phyloP scores from a whole-genome alignment of 2,113 vertebrate species.

The Gymnorhina tibicen region DNA sequence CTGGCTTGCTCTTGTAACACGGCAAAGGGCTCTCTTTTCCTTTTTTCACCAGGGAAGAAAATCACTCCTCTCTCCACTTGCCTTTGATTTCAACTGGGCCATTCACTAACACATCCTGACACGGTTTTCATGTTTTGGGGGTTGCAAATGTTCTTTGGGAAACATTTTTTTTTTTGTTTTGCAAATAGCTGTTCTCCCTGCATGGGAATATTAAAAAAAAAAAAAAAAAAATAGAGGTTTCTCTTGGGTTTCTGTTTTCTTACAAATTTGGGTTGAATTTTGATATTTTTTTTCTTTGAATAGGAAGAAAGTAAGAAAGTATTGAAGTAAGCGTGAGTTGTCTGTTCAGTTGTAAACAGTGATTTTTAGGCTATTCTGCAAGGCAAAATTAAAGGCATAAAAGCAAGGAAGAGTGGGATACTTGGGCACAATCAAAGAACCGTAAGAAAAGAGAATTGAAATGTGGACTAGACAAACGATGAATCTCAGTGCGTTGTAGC shows the following conservation, averaged over 20 bases:
- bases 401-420: background rate
- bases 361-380: background rate
- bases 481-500: background rate
- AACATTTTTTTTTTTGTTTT: background rate
- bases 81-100: background rate
- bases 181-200: background rate
- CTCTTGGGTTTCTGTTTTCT: background rate
- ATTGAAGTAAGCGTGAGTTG: background rate
- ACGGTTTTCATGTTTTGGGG: background rate
- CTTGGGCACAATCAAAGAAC: constrained; percentile 3
- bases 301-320: background rate
- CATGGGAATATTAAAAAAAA: background rate
- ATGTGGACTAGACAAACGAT: background rate
- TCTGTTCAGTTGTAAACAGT: background rate
- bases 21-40: background rate
- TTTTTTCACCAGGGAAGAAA: background rate
- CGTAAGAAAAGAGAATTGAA: background rate
- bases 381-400: constrained; percentile 18
- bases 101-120: background rate
- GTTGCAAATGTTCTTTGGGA: background rate
- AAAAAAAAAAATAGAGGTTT: background rate
- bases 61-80: background rate
- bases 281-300: background rate
- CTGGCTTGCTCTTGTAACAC: background rate
- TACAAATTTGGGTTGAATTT: background rate